Evolutionary conservation across 2,888 invertebrate species (phyloP).

Genomic region (Conops quadrifasciatus): DNA sequence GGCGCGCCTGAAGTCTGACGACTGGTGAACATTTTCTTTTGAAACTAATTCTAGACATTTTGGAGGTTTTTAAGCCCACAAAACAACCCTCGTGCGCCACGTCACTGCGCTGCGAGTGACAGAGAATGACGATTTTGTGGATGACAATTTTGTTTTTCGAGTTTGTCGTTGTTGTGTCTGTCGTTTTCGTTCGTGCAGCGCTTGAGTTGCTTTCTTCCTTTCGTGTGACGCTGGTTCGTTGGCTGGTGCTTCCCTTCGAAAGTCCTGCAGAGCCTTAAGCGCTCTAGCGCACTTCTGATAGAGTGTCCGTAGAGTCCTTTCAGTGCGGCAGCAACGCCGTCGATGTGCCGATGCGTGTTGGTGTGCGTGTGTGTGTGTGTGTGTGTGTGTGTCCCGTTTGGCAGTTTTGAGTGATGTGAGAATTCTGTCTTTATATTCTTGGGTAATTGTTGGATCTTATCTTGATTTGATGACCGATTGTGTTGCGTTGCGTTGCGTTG

Average conservation of each 20-base stretch:
- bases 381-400: conserved; percentile 28
- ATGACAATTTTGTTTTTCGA: no score
- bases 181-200: neutral
- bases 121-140: no score
- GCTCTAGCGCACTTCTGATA: neutral
- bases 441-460: conserved; percentile 59
- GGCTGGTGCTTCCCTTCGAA: neutral
- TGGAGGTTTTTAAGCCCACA: no score
- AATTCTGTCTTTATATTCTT: conserved; percentile 57
- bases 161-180: neutral
- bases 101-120: neutral
- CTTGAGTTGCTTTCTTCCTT: neutral
- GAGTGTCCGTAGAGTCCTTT: conserved; percentile 15
- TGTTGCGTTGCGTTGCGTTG: conserved; percentile 13
- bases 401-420: conserved; percentile 55
- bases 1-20: no score
- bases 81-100: no score
- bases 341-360: conserved; percentile 38
- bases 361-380: conserved; percentile 21
- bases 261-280: conserved; percentile 14
- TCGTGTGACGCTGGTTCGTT: no score
- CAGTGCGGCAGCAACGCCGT: conserved; percentile 32
- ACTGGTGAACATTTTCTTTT: conserved; percentile 10
- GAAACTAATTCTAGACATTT: no score
- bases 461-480: conserved; percentile 47